Percentiles rank a stretch among this genome's conserved stretches.
Evolutionary conservation across 2,797 vertebrate genomes (phyloP).

Genomic region (Garrulus glandarius): DNA sequence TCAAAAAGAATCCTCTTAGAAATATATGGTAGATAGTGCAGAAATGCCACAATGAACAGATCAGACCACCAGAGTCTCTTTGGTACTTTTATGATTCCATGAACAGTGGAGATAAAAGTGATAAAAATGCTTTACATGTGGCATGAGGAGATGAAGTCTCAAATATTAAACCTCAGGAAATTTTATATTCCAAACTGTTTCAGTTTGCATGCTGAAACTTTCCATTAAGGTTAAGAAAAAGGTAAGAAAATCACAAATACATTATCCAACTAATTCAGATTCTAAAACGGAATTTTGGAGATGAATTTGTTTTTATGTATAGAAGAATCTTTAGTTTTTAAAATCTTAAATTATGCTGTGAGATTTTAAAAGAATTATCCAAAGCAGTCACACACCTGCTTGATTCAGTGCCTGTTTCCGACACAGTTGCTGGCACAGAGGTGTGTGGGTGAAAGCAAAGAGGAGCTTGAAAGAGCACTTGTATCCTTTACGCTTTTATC

Average conservation of each 20-base stretch:
- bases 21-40: neutral
- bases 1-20: neutral
- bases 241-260: neutral
- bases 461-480: rapidly evolving
- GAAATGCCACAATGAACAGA: neutral
- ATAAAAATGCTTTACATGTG: neutral
- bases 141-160: neutral
- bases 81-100: neutral
- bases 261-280: neutral
- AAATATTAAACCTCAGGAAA: neutral
- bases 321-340: neutral
- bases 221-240: neutral
- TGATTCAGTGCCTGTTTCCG: neutral
- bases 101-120: neutral
- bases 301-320: neutral
- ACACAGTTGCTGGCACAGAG: neutral
- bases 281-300: neutral
- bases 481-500: neutral
- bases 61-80: neutral
- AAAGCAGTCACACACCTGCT: slow-evolving; percentile 17
- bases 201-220: neutral
- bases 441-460: neutral
- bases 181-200: neutral
- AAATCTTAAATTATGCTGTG: neutral
- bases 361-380: neutral